Evolutionary conservation across 2,888 invertebrate species (phyloP).

Genomic region (Notodonta dromedarius): DNA sequence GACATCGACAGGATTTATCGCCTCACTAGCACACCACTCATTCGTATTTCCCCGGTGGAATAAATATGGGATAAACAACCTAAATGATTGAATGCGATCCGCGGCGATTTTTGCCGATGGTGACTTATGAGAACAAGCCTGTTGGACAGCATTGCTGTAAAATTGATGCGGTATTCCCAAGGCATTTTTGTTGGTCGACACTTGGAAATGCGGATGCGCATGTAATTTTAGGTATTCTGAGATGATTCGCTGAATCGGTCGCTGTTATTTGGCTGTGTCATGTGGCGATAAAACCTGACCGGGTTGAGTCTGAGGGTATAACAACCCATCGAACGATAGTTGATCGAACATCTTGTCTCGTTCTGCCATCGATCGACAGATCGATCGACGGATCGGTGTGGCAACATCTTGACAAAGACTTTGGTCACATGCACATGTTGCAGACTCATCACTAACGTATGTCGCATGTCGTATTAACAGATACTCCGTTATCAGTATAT

Average conservation of each 20-base stretch:
- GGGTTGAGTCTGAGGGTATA: too few species aligned
- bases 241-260: not conserved
- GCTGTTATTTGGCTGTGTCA: not conserved
- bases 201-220: constrained; percentile 2
- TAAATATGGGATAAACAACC: constrained; percentile 73
- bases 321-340: too few species aligned
- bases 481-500: constrained; percentile 15
- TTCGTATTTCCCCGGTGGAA: constrained; percentile 78
- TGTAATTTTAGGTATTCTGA: not conserved
- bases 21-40: constrained; percentile 81
- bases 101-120: constrained; percentile 41
- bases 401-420: constrained; percentile 48
- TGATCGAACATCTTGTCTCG: too few species aligned
- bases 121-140: constrained; percentile 30
- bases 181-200: not conserved
- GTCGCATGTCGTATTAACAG: constrained; percentile 26
- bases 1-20: constrained; percentile 81
- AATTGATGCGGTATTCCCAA: not conserved
- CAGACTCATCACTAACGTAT: constrained; percentile 35
- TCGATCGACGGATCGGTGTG: too few species aligned
- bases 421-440: constrained; percentile 44
- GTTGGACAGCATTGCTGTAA: not conserved
- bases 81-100: constrained; percentile 68
- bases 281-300: constrained; percentile 20
- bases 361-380: too few species aligned